Conservation (phyloP, 2,888 invertebrate species). For the Spodoptera exigua region DNA sequence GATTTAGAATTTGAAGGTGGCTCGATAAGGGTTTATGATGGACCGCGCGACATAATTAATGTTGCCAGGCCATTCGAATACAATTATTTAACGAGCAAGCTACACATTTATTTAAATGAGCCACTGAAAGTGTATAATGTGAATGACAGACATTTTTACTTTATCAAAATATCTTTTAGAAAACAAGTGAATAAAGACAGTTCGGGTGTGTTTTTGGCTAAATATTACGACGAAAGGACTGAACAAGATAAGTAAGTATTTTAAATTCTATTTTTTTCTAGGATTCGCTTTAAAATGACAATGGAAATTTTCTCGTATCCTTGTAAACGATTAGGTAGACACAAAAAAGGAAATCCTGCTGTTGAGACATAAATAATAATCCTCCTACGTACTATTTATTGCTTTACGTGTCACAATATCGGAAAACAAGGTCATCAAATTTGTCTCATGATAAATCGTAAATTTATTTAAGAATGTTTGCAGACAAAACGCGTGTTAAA, state of each 20-base stretch:
- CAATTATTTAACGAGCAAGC: conserved; percentile 68
- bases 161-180: conserved; percentile 73
- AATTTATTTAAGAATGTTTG: background rate
- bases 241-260: conserved; percentile 71
- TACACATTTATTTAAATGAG: conserved; percentile 76
- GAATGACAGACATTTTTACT: conserved; percentile 68
- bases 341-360: too few species aligned
- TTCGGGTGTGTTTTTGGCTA: conserved; percentile 75
- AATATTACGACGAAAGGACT: conserved; percentile 71
- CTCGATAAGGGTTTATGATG: conserved; percentile 72
- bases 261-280: background rate
- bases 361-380: too few species aligned
- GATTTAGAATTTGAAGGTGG: conserved; percentile 71
- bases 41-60: conserved; percentile 72
- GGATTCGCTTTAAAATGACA: too few species aligned
- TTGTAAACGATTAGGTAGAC: too few species aligned
- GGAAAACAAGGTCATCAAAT: too few species aligned
- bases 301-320: too few species aligned
- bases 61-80: conserved; percentile 74
- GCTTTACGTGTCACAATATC: too few species aligned
- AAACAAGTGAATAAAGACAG: conserved; percentile 69
- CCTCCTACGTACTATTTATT: too few species aligned
- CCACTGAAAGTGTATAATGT: conserved; percentile 71
- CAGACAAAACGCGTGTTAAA: too few species aligned
- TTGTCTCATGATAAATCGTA: too few species aligned